Percentiles rank a stretch among this genome's conserved stretches.
Conservation (phyloP, 2,888 invertebrate species). For the Lepas anatifera region DNA sequence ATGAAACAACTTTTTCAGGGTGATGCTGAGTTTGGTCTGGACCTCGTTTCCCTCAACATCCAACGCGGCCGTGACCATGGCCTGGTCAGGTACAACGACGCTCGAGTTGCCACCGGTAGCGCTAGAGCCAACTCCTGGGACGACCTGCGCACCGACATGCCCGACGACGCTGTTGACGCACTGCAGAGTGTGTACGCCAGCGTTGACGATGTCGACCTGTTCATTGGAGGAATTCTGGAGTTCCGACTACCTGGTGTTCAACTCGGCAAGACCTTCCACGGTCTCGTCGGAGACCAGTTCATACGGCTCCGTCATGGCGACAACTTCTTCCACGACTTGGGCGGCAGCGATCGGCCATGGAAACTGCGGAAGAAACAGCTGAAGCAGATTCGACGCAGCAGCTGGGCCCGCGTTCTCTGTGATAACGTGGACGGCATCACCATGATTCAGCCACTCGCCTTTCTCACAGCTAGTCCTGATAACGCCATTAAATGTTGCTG, state of each 20-base stretch:
- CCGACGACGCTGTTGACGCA: not conserved
- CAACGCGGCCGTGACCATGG: constrained; percentile 22
- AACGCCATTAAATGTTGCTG: too few species aligned
- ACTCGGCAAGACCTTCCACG: constrained; percentile 62
- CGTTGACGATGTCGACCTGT: constrained; percentile 69
- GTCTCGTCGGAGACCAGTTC: constrained; percentile 71
- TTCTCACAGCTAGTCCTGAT: too few species aligned
- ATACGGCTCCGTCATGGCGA: constrained; percentile 59
- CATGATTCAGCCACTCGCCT: not conserved
- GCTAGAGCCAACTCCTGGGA: constrained; percentile 15
- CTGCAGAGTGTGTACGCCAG: constrained; percentile 41
- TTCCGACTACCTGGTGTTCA: constrained; percentile 49
- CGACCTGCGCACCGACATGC: constrained; percentile 17
- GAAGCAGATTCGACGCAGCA: constrained; percentile 45
- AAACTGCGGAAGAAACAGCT: constrained; percentile 45
- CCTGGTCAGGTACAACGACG: constrained; percentile 19
- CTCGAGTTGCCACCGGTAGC: constrained; percentile 16
- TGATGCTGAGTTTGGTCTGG: constrained; percentile 23
- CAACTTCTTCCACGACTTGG: constrained; percentile 78
- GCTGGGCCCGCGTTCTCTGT: constrained; percentile 56
- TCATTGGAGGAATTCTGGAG: constrained; percentile 66
- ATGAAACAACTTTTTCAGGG: too few species aligned
- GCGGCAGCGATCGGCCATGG: constrained; percentile 30
- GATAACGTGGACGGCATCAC: constrained; percentile 39
- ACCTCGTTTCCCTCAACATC: constrained; percentile 22